Percentiles rank a stretch among this genome's conserved stretches.
These are phyloP conservation scores for Ennomos quercinarius DNA, from an alignment of 2,888 invertebrate genomes.

Conservation along the genomic window DNA sequence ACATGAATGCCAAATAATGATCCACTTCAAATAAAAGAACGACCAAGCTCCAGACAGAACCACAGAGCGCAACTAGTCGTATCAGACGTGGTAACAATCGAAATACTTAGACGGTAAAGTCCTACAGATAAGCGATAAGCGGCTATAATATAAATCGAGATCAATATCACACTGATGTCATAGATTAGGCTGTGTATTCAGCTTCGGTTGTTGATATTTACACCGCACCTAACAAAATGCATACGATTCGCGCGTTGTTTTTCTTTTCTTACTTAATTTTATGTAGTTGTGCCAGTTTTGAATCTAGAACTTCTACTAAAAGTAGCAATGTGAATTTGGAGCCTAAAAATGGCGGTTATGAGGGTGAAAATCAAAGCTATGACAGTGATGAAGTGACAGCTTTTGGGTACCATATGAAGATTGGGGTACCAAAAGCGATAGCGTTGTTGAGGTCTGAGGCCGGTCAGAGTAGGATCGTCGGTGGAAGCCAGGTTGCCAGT, in stretches of 20 bases:
- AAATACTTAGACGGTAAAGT: background rate
- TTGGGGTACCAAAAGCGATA: conserved; percentile 59
- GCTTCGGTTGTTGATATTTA: conserved; percentile 3
- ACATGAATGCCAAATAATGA: too few species aligned
- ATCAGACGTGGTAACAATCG: too few species aligned
- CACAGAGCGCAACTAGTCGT: too few species aligned
- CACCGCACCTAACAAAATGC: conserved; percentile 10
- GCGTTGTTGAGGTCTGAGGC: conserved; percentile 45
- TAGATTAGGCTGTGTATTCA: conserved; percentile 4
- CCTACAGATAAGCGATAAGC: conserved; percentile 20
- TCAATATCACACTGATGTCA: conserved; percentile 17
- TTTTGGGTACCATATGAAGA: conserved; percentile 56
- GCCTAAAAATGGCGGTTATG: background rate
- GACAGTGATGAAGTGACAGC: conserved; percentile 19
- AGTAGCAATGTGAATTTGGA: background rate
- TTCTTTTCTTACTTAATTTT: conserved; percentile 14
- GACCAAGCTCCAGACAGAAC: too few species aligned
- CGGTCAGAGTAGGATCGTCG: conserved; percentile 54
- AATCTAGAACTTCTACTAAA: background rate
- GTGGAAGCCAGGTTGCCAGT: conserved; percentile 53
- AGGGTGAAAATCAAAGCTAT: conserved; percentile 6
- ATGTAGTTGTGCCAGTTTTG: conserved; percentile 13
- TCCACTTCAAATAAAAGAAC: too few species aligned
- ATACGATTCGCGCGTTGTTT: background rate
- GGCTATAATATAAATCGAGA: conserved; percentile 16